phyloP scores from a whole-genome alignment of 2,888 invertebrate genomes.

The Conomelus anceps region DNA sequence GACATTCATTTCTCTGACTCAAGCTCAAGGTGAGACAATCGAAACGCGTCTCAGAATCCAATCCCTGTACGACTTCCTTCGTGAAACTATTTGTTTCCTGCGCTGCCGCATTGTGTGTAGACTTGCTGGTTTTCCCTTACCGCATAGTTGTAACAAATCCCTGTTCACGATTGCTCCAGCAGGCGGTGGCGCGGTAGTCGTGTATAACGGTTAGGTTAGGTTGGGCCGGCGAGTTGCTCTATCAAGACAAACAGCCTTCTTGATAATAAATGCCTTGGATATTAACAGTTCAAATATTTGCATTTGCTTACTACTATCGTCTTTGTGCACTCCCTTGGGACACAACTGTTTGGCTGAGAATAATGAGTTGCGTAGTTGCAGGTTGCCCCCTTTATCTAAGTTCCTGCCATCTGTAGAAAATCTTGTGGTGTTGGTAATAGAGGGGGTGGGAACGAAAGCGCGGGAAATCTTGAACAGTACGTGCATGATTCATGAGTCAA shows the following conservation, averaged over 20 bases:
- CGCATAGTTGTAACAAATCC: neutral
- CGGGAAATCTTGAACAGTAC: neutral
- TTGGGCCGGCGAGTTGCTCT: neutral
- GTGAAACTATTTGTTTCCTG: too few species aligned
- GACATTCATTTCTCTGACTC: too few species aligned
- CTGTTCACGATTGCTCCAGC: neutral
- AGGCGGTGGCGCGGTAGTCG: neutral
- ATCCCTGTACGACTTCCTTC: too few species aligned
- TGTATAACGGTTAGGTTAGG: neutral
- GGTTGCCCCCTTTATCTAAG: neutral
- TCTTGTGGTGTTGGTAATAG: too few species aligned
- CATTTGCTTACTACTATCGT: neutral
- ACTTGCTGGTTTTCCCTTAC: too few species aligned
- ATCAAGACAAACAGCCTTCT: neutral
- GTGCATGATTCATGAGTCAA: neutral
- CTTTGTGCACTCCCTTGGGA: neutral
- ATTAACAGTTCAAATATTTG: conserved; percentile 12
- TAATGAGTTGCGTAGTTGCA: neutral
- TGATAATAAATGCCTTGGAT: conserved; percentile 4
- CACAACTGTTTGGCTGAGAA: neutral
- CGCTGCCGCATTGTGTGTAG: neutral
- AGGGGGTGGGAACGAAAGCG: neutral
- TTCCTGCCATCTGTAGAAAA: too few species aligned
- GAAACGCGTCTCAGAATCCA: too few species aligned
- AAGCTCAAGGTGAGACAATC: too few species aligned